These are phyloP conservation scores for Caenorhabditis wallacei DNA, from an alignment of 2,888 invertebrate species.

Conservation along the genomic window DNA sequence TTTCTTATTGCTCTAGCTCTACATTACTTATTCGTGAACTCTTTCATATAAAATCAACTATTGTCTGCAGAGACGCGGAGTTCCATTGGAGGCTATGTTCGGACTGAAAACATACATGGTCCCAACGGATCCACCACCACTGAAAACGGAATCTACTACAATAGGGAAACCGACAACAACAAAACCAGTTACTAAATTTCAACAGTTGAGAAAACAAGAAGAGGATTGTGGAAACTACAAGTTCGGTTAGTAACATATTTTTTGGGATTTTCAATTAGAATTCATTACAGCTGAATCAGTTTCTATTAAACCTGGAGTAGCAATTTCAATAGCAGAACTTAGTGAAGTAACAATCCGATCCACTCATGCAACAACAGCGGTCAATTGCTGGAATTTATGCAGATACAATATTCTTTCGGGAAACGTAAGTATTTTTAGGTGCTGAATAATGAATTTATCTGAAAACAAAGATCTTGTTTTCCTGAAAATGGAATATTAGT, in stretches of 20 bases:
- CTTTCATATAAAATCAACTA: constrained; percentile 17
- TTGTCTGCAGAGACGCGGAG: constrained; percentile 37
- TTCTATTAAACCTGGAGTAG: not conserved
- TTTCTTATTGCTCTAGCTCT: not conserved
- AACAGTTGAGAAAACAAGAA: constrained; percentile 7
- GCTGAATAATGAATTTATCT: too few relatives aligned
- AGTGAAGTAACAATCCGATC: constrained; percentile 24
- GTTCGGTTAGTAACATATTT: constrained; percentile 17
- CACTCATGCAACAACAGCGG: constrained; percentile 44
- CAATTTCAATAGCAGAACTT: constrained; percentile 1
- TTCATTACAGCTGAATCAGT: constrained; percentile 6
- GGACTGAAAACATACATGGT: constrained; percentile 38
- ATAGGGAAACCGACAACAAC: not conserved
- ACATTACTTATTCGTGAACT: constrained; percentile 11
- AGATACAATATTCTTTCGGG: constrained; percentile 31
- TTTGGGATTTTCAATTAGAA: not conserved
- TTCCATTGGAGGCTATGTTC: constrained; percentile 50
- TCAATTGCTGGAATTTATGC: constrained; percentile 52
- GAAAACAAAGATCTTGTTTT: too few relatives aligned
- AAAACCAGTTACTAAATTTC: not conserved
- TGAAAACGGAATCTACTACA: not conserved
- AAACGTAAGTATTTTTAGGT: constrained; percentile 27
- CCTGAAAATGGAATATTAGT: too few relatives aligned
- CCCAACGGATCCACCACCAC: constrained; percentile 1
- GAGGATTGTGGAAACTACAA: constrained; percentile 19